These are phyloP conservation scores for Bombyx mori DNA, from an alignment of 1,140 invertebrate genomes.

Conservation along the genomic window DNA sequence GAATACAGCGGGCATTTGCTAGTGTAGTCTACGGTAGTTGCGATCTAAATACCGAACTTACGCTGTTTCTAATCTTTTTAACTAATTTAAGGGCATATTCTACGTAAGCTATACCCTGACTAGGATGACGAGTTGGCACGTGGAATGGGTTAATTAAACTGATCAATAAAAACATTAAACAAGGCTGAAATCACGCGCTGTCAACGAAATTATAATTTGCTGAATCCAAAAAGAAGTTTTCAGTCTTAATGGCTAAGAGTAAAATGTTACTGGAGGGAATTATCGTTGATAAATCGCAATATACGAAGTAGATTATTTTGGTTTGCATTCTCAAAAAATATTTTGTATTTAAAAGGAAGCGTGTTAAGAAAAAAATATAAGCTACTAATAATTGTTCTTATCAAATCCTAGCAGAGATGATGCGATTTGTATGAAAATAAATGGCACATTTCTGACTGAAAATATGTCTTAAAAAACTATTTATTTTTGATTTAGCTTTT, in stretches of 20 bases:
- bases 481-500: neutral
- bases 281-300: conserved; percentile 50
- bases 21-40: conserved; percentile 14
- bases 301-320: conserved; percentile 44
- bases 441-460: conserved; percentile 22
- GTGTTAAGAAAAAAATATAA: conserved; percentile 24
- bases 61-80: conserved; percentile 18
- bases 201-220: neutral
- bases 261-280: conserved; percentile 62
- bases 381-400: conserved; percentile 8
- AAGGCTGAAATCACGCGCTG: neutral
- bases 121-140: conserved; percentile 49
- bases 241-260: conserved; percentile 65
- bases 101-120: conserved; percentile 46
- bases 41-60: conserved; percentile 17
- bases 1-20: conserved; percentile 26
- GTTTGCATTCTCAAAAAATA: conserved; percentile 46
- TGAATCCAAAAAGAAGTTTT: conserved; percentile 21
- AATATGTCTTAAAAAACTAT: conserved; percentile 19
- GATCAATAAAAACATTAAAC: conserved; percentile 20
- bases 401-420: neutral
- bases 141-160: conserved; percentile 42
- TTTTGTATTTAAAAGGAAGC: conserved; percentile 40
- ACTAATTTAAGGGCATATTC: conserved; percentile 25
- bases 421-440: conserved; percentile 22